Evolutionary conservation across 2,888 invertebrate species (phyloP).

Genomic region (Phorcus lineatus): DNA sequence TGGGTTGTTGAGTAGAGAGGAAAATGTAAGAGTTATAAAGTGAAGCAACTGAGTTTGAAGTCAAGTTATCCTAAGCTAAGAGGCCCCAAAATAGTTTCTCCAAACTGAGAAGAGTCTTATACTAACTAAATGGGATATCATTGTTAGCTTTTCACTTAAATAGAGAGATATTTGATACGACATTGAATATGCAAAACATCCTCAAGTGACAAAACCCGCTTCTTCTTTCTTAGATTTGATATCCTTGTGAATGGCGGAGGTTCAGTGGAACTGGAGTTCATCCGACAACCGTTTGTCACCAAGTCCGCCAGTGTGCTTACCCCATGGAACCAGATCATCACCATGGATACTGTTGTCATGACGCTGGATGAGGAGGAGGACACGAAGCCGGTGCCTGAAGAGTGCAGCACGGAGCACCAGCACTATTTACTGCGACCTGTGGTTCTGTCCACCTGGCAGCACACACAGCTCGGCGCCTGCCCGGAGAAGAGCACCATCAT

Average conservation of each 20-base stretch:
- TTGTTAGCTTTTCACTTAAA: too few relatives aligned
- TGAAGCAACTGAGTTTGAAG: too few relatives aligned
- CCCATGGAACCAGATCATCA: slow-evolving; percentile 97
- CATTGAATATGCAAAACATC: too few relatives aligned
- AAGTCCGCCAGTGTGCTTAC: slow-evolving; percentile 77
- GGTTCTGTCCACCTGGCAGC: slow-evolving; percentile 74
- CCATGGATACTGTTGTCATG: slow-evolving; percentile 71
- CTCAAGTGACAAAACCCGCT: too few relatives aligned
- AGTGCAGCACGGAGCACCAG: slow-evolving; percentile 67
- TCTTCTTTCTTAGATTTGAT: slow-evolving; percentile 87
- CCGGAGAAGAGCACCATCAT: slow-evolving; percentile 73
- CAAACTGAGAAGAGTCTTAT: too few relatives aligned
- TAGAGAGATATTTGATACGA: too few relatives aligned
- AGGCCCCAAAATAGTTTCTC: too few relatives aligned
- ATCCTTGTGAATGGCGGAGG: slow-evolving; percentile 98
- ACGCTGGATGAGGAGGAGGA: slow-evolving; percentile 50
- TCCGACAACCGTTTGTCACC: slow-evolving; percentile 89
- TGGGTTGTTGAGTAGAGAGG: too few relatives aligned
- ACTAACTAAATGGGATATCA: too few relatives aligned
- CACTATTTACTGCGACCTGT: slow-evolving; percentile 70
- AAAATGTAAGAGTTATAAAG: too few relatives aligned
- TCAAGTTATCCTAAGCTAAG: too few relatives aligned
- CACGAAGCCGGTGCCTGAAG: slow-evolving; percentile 71
- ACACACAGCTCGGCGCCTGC: slow-evolving; percentile 75
- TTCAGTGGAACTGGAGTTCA: slow-evolving; percentile 96